Conservation (phyloP, 2,888 invertebrate species). For the Cheilosia variabilis region DNA sequence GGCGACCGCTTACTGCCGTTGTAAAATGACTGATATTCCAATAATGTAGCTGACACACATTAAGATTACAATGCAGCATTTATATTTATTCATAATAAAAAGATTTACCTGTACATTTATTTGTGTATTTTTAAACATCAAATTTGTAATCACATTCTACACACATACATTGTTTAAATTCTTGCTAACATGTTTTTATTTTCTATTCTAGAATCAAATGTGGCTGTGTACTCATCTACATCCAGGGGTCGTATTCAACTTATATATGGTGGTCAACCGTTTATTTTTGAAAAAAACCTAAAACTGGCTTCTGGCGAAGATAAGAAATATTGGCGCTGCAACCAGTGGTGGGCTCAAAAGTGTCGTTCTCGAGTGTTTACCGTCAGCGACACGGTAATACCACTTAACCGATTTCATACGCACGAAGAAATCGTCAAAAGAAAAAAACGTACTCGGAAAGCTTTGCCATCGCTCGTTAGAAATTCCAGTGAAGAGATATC, state of each 20-base stretch:
- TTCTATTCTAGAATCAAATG: slow-evolving; percentile 79
- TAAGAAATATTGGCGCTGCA: slow-evolving; percentile 83
- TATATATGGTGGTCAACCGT: slow-evolving; percentile 83
- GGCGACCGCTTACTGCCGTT: too few species aligned
- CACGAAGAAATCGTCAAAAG: slow-evolving; percentile 83
- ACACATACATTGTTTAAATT: slow-evolving; percentile 9
- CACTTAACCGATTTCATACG: slow-evolving; percentile 83
- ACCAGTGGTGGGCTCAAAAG: slow-evolving; percentile 84
- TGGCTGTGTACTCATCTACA: slow-evolving; percentile 83
- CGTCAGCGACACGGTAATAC: slow-evolving; percentile 82
- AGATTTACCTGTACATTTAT: too few species aligned
- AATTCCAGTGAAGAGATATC: slow-evolving; percentile 48
- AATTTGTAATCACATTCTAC: background rate
- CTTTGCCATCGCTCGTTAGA: slow-evolving; percentile 45
- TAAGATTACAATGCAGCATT: too few species aligned
- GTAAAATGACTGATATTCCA: too few species aligned
- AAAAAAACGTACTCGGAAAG: slow-evolving; percentile 82
- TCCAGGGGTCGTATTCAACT: slow-evolving; percentile 83
- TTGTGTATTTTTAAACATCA: too few species aligned
- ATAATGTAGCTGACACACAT: too few species aligned
- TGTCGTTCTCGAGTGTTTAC: slow-evolving; percentile 83
- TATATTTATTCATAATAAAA: too few species aligned
- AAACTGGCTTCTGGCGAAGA: slow-evolving; percentile 81
- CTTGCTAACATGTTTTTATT: slow-evolving; percentile 9
- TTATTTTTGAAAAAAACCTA: slow-evolving; percentile 83